Evolutionary conservation across 2,888 invertebrate genomes (phyloP), one percentile per base, ranked within the genome.

Genomic region (Amphipyra berbera): DNA sequence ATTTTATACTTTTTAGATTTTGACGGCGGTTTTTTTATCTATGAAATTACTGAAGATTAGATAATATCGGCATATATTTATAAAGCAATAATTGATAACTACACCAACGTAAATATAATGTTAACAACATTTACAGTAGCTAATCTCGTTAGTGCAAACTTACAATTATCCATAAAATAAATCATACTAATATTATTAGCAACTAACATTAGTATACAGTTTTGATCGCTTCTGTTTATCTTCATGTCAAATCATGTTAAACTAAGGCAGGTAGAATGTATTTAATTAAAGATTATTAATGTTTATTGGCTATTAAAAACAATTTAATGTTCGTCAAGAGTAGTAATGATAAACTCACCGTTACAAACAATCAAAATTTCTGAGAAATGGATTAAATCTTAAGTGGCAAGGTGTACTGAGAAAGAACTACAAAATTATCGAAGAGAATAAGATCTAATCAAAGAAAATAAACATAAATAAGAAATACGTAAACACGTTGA

Each of bases 401-500:
- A 46, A 46, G 21, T 3, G 8, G 13, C 33, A 33, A 46, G n/a
- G n/a, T 8, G 30, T 7, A 2, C 30, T 30, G 6, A 30, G 21
- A 21, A 21, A 3, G 21, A 21, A 21, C 2, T 30, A 7, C 7
- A 30, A 10, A n/a, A 40, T 8, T 27, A 48, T 10, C 15, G n/a
- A n/a, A 47, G 35, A 42, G 1, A 50, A 35, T 2, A 1, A 27
- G 8, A 33, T 13, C 21, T 35, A 46, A 71, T 45, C 27, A 12
- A 65, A 44, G 41, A 5, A 38, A 4, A 52, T 12, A 0, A 37
- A 48, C 13, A 47, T 7, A 7, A 56, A 59, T 15, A 13, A 15
- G 21, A 52, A 44, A 38, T 21, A 47, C 6, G 38, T 53, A 75
- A 59, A 68, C 53, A 65, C 30, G 54, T 67, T 56, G 58, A 68